phyloP scores from a whole-genome alignment of 1,140 invertebrate species.

The Oncopodura yosiiana region DNA sequence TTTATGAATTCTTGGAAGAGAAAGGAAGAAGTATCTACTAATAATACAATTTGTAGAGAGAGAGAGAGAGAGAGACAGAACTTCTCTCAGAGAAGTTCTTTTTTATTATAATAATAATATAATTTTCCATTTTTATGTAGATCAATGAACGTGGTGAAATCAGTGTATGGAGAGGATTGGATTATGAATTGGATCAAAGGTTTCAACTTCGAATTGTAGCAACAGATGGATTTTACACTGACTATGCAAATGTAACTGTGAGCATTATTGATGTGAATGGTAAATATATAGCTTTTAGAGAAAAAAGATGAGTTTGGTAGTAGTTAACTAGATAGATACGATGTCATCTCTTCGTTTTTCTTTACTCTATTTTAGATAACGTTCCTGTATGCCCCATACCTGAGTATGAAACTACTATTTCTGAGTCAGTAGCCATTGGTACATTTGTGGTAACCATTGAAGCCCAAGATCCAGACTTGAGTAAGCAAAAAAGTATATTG shows the following conservation, averaged over 20 bases:
- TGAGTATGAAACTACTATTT: constrained; percentile 22
- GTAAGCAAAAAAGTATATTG: constrained; percentile 20
- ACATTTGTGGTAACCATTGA: constrained; percentile 27
- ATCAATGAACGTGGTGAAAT: constrained; percentile 33
- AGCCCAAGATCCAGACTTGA: constrained; percentile 32
- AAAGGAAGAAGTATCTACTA: too few relatives aligned
- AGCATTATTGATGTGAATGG: constrained; percentile 34
- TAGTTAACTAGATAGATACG: too few relatives aligned
- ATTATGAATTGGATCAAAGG: constrained; percentile 29
- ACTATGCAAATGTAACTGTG: constrained; percentile 31
- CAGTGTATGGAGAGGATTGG: constrained; percentile 23
- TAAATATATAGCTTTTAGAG: constrained; percentile 9
- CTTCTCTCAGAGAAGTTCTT: too few relatives aligned
- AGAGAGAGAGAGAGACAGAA: too few relatives aligned
- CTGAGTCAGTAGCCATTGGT: constrained; percentile 19
- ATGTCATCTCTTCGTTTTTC: constrained; percentile 1
- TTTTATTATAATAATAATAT: too few relatives aligned
- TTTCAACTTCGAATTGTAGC: constrained; percentile 29
- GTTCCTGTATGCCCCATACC: constrained; percentile 30
- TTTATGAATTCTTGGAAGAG: too few relatives aligned
- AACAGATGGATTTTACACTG: constrained; percentile 31
- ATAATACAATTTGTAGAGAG: too few relatives aligned
- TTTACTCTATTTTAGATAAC: constrained; percentile 29
- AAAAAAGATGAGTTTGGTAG: too few relatives aligned
- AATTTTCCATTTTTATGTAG: constrained; percentile 20